Base-by-base conservation (phyloP, 2,113 vertebrate genomes). In the Corythaixoides concolor region DNA sequence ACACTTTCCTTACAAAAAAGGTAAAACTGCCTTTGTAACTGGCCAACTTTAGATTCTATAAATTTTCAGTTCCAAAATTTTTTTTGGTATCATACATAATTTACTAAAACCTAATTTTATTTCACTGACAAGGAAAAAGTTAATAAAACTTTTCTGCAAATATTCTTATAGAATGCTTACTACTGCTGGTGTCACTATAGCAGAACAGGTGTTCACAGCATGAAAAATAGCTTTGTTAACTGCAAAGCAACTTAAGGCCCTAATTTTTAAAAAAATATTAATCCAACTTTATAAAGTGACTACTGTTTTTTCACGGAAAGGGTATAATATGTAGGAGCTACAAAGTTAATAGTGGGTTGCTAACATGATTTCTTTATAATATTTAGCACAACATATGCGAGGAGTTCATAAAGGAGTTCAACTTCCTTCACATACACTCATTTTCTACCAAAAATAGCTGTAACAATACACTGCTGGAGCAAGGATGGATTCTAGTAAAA, bases 151-250 rank as follows among this genome's bases (percentile, higher is more conserved):
- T 89, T 80, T 62, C 85, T 72, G 15, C 68, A 91, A 92, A 82
- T 92, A 67, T 52, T 45, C 73, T 92, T 79, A 67, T 24, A 10
- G 56, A 73, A 16, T 74, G 23, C 68, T 47, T 90, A 52, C 66
- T 90, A 96, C 41, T 95, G 50, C 59, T 95, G 58, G 27, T 75
- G 66, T 87, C 59, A 83, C 23, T 32, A 85, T 1, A 89, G 53
- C 55, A 82, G 69, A 92, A 72, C 75, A 96, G 79, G 58, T 90
- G 79, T 24, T 93, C 64, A 96, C 24, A 97, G 66, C 41, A 87
- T 70, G 50, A 96, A 43, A 96, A 94, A 92, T 14, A 94, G 43
- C 26, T 97, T 96, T 96, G 56, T 88, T 85, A 96, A 63, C 39
- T 95, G 78, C 27, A 93, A 85, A 63, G 47, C 47, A 95, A 90